phyloP scores from a whole-genome alignment of 2,113 vertebrate genomes.

The Trogon melanurus region DNA sequence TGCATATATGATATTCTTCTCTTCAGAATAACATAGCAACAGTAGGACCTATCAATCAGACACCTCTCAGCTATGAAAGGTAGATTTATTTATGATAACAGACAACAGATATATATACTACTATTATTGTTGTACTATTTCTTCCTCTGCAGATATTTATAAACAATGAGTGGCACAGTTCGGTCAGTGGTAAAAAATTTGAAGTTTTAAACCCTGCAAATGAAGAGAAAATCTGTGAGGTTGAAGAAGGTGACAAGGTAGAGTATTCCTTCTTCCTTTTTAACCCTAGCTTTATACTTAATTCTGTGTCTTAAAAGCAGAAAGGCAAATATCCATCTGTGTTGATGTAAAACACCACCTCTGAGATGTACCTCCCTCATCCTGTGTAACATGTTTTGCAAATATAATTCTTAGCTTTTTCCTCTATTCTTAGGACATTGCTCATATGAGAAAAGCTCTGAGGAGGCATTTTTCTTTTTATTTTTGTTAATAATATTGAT shows the following conservation, averaged over 20 bases:
- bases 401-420: no score
- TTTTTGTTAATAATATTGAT: neutral
- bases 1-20: accelerated
- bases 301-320: neutral
- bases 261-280: neutral
- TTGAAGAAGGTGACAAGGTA: slow-evolving; percentile 88
- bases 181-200: slow-evolving; percentile 84
- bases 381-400: no score
- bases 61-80: neutral
- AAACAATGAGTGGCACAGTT: slow-evolving; percentile 88
- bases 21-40: neutral
- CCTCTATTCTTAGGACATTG: neutral
- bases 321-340: neutral
- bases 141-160: slow-evolving; percentile 84
- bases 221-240: slow-evolving; percentile 85
- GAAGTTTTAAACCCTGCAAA: slow-evolving; percentile 84
- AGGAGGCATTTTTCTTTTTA: neutral
- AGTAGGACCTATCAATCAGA: neutral
- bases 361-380: neutral
- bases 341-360: neutral
- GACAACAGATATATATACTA: neutral
- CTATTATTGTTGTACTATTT: neutral
- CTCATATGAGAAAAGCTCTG: neutral
- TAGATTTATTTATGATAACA: neutral
- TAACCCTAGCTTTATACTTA: neutral